Evolutionary conservation across 2,113 vertebrate genomes (phyloP), one percentile per base, ranked within the genome.

Genomic region (Caloenas nicobarica): DNA sequence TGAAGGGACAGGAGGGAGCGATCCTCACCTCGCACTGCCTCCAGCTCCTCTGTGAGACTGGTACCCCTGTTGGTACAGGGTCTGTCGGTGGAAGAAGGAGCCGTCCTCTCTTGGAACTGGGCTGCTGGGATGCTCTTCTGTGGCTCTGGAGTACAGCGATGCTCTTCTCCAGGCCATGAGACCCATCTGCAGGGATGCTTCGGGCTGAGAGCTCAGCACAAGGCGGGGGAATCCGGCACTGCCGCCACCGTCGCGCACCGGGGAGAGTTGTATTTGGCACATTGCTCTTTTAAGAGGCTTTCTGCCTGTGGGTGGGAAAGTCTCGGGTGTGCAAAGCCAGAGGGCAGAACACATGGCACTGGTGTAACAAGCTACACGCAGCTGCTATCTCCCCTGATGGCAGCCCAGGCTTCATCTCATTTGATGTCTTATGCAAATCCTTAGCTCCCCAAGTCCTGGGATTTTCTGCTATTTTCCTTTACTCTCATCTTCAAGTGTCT

Each of bases 361-460:
- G 80, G 77, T 78, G 92, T 1, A 3, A 86, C 88, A 40, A 2
- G 1, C n/a, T 28, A 70, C 58, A 10, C 2, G 1, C 51, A 90
- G 88, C 88, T 73, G 92, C 94, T 44, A 0, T 14, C 40, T 90
- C 86, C 94, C 94, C 86, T 21, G 79, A 58, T 61, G n/a, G 91
- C 42, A 50, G 89, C 91, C 83, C 77, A 14, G 88, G 46, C 83
- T 95, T 86, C 95, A 34, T 71, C 65, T 86, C 84, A 81, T 97
- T 91, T 97, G 96, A 97, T 92, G 94, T 92, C 93, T 97, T 95
- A 96, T 95, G 93, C 93, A 96, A 97, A 97, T 93, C 95, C 93
- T 76, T 12, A 42, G 69, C 93, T 96, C 70, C 69, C 65, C 0
- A 34, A 95, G 93, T 89, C 91, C 69, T 81, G 94, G 94, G 94